Evolutionary conservation across 2,888 invertebrate species (phyloP).

Genomic region (Argynnis bischoffii): DNA sequence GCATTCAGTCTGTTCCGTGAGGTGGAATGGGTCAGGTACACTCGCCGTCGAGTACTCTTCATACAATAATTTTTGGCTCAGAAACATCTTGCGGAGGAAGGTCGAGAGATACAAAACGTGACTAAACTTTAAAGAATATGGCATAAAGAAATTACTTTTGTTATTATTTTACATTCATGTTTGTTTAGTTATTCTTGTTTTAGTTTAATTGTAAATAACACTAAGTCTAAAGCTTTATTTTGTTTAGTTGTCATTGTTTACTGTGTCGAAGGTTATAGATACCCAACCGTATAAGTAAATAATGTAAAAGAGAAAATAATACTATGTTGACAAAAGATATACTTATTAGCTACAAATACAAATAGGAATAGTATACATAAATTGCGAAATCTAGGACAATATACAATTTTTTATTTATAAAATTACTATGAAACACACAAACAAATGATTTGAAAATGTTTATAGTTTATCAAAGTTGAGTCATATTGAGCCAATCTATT

Average conservation of each 20-base stretch:
- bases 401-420: too few species aligned
- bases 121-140: constrained; percentile 38
- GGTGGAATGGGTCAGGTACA: constrained; percentile 39
- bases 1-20: constrained; percentile 34
- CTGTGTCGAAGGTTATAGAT: too few species aligned
- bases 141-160: constrained; percentile 28
- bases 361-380: too few species aligned
- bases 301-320: too few species aligned
- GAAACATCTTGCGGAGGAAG: constrained; percentile 37
- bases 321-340: too few species aligned
- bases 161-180: constrained; percentile 15
- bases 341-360: too few species aligned
- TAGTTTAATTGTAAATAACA: not conserved
- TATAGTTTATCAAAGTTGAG: too few species aligned
- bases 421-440: too few species aligned
- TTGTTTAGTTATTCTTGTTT: constrained; percentile 1
- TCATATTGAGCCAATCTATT: too few species aligned
- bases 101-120: constrained; percentile 40
- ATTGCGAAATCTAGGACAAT: too few species aligned
- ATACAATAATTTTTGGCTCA: constrained; percentile 41
- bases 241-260: not conserved
- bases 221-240: not conserved
- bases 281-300: too few species aligned
- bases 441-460: too few species aligned
- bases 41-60: constrained; percentile 37